Conservation (phyloP, 2,888 invertebrate species). For the Ornithoptera alexandrae region DNA sequence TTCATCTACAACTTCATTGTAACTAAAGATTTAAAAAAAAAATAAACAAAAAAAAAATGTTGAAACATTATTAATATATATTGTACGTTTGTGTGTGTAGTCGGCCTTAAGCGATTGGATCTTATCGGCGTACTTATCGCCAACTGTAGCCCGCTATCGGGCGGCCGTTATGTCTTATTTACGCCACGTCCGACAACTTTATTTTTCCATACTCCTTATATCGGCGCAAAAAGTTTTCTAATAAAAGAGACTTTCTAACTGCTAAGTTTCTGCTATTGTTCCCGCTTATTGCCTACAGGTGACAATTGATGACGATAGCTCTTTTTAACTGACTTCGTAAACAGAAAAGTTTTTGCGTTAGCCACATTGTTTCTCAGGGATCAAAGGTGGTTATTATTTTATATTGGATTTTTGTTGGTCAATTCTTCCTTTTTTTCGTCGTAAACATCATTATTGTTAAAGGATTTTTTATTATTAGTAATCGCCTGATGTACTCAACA, state of each 20-base stretch:
- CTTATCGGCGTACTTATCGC: conserved; percentile 20
- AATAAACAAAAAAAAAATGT: too few relatives aligned
- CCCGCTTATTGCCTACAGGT: conserved; percentile 72
- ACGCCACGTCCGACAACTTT: conserved; percentile 70
- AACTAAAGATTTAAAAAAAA: too few relatives aligned
- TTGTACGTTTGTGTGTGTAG: background rate
- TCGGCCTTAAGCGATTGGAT: conserved; percentile 28
- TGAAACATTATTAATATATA: too few relatives aligned
- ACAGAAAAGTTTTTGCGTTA: conserved; percentile 41
- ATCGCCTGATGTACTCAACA: too few relatives aligned
- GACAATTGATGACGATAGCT: conserved; percentile 76
- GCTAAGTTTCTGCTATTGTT: conserved; percentile 61
- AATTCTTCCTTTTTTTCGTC: background rate
- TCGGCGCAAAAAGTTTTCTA: conserved; percentile 72
- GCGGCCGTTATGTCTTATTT: conserved; percentile 71
- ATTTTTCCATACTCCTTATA: conserved; percentile 66
- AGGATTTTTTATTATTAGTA: too few relatives aligned
- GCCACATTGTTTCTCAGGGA: conserved; percentile 36
- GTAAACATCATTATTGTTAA: background rate
- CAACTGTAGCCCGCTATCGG: conserved; percentile 29
- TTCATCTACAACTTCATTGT: too few relatives aligned
- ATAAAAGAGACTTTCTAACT: conserved; percentile 70
- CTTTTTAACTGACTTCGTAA: conserved; percentile 67
- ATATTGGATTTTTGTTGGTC: background rate
- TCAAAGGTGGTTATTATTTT: conserved; percentile 3